These are phyloP conservation scores for Dendropsophus ebraccatus DNA, from an alignment of 2,113 vertebrate genomes.

Conservation along the genomic window DNA sequence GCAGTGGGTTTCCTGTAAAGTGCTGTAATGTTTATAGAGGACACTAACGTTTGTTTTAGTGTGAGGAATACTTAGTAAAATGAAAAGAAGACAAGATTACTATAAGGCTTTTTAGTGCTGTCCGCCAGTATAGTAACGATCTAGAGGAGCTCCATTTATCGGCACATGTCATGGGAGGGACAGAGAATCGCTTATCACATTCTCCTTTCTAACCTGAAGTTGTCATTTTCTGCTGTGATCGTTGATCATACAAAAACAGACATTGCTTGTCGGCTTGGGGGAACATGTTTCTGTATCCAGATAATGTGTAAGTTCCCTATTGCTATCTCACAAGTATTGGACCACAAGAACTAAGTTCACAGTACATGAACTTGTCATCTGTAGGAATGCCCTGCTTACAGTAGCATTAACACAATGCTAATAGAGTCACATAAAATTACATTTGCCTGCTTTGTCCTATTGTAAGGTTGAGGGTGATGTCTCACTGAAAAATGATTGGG, in stretches of 20 bases:
- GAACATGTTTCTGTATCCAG: not conserved
- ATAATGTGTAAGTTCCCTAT: not conserved
- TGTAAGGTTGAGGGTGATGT: no score
- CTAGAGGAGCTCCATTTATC: not conserved
- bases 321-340: not conserved
- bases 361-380: no score
- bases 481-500: no score
- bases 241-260: not conserved
- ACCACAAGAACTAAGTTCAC: no score
- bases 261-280: not conserved
- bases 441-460: no score
- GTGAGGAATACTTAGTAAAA: not conserved
- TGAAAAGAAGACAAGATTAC: not conserved
- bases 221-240: not conserved
- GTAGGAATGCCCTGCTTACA: no score
- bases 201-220: not conserved
- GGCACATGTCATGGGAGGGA: not conserved
- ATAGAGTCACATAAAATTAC: no score
- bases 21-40: not conserved
- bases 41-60: not conserved
- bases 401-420: no score
- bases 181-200: not conserved
- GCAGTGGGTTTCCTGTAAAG: not conserved
- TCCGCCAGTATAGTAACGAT: not conserved
- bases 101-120: not conserved